Conservation (phyloP, 2,888 invertebrate genomes). For the Eupeodes latifasciatus region DNA sequence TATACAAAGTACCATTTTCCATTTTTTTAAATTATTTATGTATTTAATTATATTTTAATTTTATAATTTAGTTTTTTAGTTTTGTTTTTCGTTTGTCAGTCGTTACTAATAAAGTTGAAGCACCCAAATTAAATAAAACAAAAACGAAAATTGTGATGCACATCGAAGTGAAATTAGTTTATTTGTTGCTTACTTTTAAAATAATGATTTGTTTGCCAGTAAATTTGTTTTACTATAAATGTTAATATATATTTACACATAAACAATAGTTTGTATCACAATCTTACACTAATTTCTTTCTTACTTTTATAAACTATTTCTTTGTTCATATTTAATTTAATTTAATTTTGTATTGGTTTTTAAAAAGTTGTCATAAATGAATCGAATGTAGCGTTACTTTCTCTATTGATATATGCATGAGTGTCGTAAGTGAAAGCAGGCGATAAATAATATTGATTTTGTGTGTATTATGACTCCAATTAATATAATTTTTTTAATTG, state of each 20-base stretch:
- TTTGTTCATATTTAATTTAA: background rate
- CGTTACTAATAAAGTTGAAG: background rate
- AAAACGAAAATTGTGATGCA: background rate
- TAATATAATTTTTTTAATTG: background rate
- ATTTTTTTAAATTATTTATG: too few relatives aligned
- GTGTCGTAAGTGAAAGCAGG: background rate
- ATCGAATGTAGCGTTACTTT: background rate
- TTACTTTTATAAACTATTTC: background rate
- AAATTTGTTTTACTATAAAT: slow-evolving; percentile 18
- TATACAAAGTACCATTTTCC: too few relatives aligned
- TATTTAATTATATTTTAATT: too few relatives aligned
- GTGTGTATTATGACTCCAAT: background rate
- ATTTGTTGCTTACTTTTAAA: slow-evolving; percentile 41
- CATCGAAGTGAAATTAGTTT: slow-evolving; percentile 1
- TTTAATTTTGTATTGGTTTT: background rate
- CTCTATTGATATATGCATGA: background rate
- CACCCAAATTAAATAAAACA: background rate
- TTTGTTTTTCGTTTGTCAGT: too few relatives aligned
- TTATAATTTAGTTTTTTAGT: too few relatives aligned
- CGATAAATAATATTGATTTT: background rate
- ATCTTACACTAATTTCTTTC: slow-evolving; percentile 51
- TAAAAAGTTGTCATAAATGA: too few relatives aligned
- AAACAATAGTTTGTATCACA: slow-evolving; percentile 51
- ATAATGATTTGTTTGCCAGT: slow-evolving; percentile 30
- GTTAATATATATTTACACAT: slow-evolving; percentile 16